Evolutionary conservation across 2,797 vertebrate species (phyloP), one percentile per base, ranked within the genome.

Genomic region (Epinephelus coioides): DNA sequence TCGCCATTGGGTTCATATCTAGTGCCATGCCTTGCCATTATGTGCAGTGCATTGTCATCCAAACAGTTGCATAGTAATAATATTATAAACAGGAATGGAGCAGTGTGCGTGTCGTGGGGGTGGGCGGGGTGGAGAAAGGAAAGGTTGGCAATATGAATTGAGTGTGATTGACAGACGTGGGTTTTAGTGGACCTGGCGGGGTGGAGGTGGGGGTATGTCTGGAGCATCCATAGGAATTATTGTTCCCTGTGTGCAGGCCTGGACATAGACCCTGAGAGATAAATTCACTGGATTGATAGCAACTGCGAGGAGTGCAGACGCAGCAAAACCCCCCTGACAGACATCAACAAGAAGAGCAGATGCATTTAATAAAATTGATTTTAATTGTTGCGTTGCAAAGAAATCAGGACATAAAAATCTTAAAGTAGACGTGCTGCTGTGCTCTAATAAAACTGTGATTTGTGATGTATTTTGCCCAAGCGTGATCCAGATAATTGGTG

Each of bases 81-180:
- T 89, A 84, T 93, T 93, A 91, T 93, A 92, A 92, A 88, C 90
- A 84, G 86, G 73, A 90, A 90, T 86, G 79, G 82, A 88, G 85
- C 84, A 65, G 85, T 90, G 90, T 90, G 91, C 86, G 89, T 87
- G 81, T 93, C 83, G 90, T 91, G 88, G 91, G 89, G 91, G 93
- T 92, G 93, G 89, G 90, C 89, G 94, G 94, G 91, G 92, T 92
- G 91, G 88, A 88, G 88, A 83, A 88, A 89, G 90, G 81, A 78
- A 92, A 89, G 88, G 89, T 85, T 82, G 84, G 86, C 81, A 84
- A 90, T 91, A 91, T 90, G 90, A 91, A 91, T 87, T 90, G 93
- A 89, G 91, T 93, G 92, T 93, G 94, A 96, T 95, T 95, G 95
- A 96, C 95, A 94, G 94, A 93, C 91, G 86, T 92, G 90, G 92